Base-by-base conservation (phyloP, 2,888 invertebrate species). In the Stegana nigrithorax region DNA sequence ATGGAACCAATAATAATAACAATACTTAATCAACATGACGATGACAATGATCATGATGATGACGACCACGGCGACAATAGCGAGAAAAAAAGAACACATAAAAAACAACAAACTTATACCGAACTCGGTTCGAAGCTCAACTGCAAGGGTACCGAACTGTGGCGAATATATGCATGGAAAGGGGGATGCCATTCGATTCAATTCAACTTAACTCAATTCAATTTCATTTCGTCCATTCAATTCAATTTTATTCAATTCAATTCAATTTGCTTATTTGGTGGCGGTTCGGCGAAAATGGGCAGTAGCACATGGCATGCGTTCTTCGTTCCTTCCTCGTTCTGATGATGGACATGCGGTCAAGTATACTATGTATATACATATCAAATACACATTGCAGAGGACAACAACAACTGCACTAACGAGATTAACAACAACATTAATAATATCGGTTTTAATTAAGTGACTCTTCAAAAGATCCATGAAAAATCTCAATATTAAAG, bases 1-100 rank as follows among this genome's bases (percentile, higher is more conserved):
- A 82, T 82, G 82, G 82, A 82, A 82, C 82, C 82, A 82, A 82
- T 82, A 82, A 67, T 66, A 66, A 27, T 26, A 39, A 8, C n/a
- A n/a, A 55, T 36, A 36, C 21, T 6, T 55, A 12, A 10, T 29
- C 5, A 27, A 14, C 27, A 36, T 29, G 29, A 36, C 4, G 5
- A 39, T 8, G 17, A 39, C 4, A 14, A 39, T 10, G 14, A 26
- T 26, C 14, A 23, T 50, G 26, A 26, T 50, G 17, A 39, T 10
- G 10, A 39, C 4, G 14, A 26, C 14, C 14, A 23, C 26, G 26
- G 14, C 26, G 50, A 17, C 36, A 55, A 55, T 55, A 36, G n/a
- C 26, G 32, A 55, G 21, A 55, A 39, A 14, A 39, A 39, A n/a
- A n/a, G n/a, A n/a, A n/a, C n/a, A n/a, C 25, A 47, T 47, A 25